Conservation (phyloP, 2,113 vertebrate genomes). For the Falcunculus frontatus region DNA sequence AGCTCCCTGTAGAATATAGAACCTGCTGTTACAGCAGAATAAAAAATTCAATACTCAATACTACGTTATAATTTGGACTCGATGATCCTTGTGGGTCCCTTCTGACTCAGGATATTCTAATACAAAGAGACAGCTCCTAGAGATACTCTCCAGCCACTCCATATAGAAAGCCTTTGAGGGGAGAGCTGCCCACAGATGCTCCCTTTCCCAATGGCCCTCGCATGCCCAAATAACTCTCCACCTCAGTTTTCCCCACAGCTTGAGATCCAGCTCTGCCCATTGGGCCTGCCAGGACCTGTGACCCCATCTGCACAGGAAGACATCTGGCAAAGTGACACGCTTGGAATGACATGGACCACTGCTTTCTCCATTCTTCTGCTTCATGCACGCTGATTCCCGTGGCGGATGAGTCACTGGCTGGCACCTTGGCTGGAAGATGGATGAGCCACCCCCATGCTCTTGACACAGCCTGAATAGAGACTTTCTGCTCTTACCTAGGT, state of each 20-base stretch:
- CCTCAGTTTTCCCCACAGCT: neutral
- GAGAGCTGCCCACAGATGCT: neutral
- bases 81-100: neutral
- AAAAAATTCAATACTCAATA: neutral
- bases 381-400: neutral
- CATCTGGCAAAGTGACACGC: neutral
- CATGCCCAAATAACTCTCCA: neutral
- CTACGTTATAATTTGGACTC: neutral
- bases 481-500: neutral
- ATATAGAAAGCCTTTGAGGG: neutral
- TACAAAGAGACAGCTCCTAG: neutral
- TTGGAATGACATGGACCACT: neutral
- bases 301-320: neutral
- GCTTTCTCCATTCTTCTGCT: conserved; percentile 14
- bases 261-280: neutral
- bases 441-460: neutral
- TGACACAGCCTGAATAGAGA: neutral
- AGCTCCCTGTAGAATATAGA: neutral
- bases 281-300: neutral
- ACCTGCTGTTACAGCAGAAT: neutral
- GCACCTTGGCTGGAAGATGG: neutral
- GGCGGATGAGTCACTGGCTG: neutral
- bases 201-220: accelerated
- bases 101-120: neutral
- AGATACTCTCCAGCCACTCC: neutral